phyloP scores from a whole-genome alignment of 2,888 invertebrate genomes.

The Sycophila texana region DNA sequence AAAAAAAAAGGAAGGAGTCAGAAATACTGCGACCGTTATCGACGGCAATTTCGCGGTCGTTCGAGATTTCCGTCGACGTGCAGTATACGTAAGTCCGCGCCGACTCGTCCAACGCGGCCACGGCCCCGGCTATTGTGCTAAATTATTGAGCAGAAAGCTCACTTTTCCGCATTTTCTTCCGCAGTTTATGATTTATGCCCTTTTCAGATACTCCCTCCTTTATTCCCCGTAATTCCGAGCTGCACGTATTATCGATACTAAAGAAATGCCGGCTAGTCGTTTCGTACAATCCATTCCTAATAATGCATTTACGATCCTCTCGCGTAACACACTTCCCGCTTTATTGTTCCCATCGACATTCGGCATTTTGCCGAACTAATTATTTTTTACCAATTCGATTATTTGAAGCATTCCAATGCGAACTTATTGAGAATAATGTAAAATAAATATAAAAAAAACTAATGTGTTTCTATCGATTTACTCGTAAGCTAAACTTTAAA shows the following conservation, averaged over 20 bases:
- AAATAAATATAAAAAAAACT: too few relatives aligned
- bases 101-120: slow-evolving; percentile 28
- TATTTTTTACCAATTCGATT: too few relatives aligned
- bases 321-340: neutral
- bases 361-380: neutral
- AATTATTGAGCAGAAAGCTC: slow-evolving; percentile 60
- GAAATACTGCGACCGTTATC: slow-evolving; percentile 28
- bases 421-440: too few relatives aligned
- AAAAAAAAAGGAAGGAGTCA: slow-evolving; percentile 7
- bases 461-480: too few relatives aligned
- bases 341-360: neutral
- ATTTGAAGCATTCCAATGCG: too few relatives aligned
- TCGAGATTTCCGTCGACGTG: neutral
- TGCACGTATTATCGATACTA: slow-evolving; percentile 7
- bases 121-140: slow-evolving; percentile 54
- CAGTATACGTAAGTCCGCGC: neutral
- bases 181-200: slow-evolving; percentile 26
- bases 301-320: neutral
- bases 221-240: neutral
- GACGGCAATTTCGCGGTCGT: slow-evolving; percentile 35
- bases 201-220: neutral
- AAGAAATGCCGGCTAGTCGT: neutral
- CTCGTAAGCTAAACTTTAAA: too few relatives aligned
- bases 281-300: too few relatives aligned
- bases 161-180: neutral